phyloP scores from a whole-genome alignment of 2,888 invertebrate genomes.

The Panzeria rudis region DNA sequence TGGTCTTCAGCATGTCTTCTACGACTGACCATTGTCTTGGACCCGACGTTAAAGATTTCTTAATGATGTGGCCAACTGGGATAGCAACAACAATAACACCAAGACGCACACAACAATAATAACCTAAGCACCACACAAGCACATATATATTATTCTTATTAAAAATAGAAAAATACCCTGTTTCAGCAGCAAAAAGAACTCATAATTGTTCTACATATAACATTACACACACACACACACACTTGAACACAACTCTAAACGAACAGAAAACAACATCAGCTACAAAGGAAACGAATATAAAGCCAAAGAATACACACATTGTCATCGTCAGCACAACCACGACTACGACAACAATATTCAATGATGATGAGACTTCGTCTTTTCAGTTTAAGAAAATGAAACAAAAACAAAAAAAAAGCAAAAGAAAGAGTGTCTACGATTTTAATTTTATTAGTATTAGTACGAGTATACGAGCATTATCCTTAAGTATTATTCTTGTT shows the following conservation, averaged over 20 bases:
- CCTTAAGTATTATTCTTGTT: constrained; percentile 26
- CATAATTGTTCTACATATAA: background rate
- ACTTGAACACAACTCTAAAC: background rate
- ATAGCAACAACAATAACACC: background rate
- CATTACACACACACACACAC: background rate
- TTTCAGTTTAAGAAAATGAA: constrained; percentile 42
- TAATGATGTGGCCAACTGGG: too few relatives aligned
- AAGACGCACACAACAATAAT: background rate
- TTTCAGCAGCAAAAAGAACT: constrained; percentile 1
- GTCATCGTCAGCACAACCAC: constrained; percentile 42
- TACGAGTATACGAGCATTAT: constrained; percentile 34
- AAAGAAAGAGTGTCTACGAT: constrained; percentile 55
- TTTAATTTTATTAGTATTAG: constrained; percentile 48
- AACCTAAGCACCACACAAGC: background rate
- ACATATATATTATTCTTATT: background rate
- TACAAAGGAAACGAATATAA: constrained; percentile 14
- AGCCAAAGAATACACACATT: constrained; percentile 10
- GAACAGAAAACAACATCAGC: constrained; percentile 23
- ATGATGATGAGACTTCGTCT: constrained; percentile 54
- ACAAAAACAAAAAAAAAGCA: constrained; percentile 6
- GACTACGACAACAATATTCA: constrained; percentile 55
- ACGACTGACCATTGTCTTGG: too few relatives aligned
- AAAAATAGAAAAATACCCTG: constrained; percentile 6
- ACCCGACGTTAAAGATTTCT: too few relatives aligned
- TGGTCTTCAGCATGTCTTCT: too few relatives aligned